Percentiles rank a stretch among this genome's conserved stretches.
These are phyloP conservation scores for Agrochola lota DNA, from an alignment of 2,888 invertebrate genomes.

Conservation along the genomic window DNA sequence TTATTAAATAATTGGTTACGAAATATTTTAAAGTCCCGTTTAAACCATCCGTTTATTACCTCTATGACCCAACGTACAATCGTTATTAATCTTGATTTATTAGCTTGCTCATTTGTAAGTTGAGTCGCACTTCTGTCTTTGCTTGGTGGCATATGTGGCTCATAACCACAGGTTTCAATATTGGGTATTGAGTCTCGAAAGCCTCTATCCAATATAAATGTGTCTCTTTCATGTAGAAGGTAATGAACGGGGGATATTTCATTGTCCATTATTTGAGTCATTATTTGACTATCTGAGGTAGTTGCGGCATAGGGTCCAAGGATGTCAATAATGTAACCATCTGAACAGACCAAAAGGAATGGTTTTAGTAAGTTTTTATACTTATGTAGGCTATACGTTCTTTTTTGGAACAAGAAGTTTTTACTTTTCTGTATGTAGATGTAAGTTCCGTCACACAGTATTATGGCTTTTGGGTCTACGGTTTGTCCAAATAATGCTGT, in stretches of 20 bases:
- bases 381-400: background rate
- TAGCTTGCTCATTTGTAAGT: conserved; percentile 23
- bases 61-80: conserved; percentile 13
- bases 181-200: conserved; percentile 17
- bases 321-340: conserved; percentile 14
- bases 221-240: conserved; percentile 15
- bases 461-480: conserved; percentile 14
- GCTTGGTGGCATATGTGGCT: conserved; percentile 23
- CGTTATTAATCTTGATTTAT: conserved; percentile 19
- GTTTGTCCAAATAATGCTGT: conserved; percentile 11
- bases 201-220: conserved; percentile 19
- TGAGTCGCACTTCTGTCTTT: conserved; percentile 24
- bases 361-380: no score
- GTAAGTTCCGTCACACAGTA: conserved; percentile 6
- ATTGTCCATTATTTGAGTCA: conserved; percentile 8
- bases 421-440: conserved; percentile 5
- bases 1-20: conserved; percentile 8
- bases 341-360: conserved; percentile 3
- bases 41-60: conserved; percentile 3
- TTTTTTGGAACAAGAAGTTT: background rate
- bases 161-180: conserved; percentile 22
- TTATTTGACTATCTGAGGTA: conserved; percentile 13
- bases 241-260: conserved; percentile 12
- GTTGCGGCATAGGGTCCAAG: conserved; percentile 18
- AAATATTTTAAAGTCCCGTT: conserved; percentile 4